Conservation (phyloP, 2,888 invertebrate species). For the Serripes groenlandicus region DNA sequence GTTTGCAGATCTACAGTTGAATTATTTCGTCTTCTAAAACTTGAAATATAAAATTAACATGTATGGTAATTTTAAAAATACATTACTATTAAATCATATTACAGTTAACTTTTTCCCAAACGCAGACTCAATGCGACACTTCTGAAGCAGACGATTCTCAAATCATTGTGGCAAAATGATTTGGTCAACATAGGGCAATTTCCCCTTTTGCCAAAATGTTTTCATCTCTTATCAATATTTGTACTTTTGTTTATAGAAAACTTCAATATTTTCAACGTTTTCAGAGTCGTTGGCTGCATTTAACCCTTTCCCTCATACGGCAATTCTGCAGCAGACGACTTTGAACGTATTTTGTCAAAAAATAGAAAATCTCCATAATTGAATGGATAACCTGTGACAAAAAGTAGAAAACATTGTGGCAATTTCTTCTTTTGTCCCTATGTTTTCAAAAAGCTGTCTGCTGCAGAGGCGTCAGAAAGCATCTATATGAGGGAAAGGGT, state of each 20-base stretch:
- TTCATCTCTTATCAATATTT: no score
- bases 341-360: neutral
- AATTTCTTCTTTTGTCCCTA: neutral
- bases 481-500: no score
- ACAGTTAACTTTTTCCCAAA: neutral
- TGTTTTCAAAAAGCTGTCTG: neutral
- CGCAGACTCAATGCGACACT: neutral
- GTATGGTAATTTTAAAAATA: no score
- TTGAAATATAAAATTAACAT: no score
- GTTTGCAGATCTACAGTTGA: no score
- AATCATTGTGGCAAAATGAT: neutral
- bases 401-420: neutral
- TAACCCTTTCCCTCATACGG: no score
- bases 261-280: neutral
- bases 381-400: no score
- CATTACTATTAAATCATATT: no score
- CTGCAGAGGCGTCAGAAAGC: neutral
- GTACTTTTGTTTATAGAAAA: neutral
- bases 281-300: neutral
- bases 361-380: no score
- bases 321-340: no score
- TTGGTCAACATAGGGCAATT: neutral
- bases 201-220: neutral
- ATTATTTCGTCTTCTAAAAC: no score
- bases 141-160: neutral